Conservation (phyloP, 2,113 vertebrate species). For the Cololabis saira region DNA sequence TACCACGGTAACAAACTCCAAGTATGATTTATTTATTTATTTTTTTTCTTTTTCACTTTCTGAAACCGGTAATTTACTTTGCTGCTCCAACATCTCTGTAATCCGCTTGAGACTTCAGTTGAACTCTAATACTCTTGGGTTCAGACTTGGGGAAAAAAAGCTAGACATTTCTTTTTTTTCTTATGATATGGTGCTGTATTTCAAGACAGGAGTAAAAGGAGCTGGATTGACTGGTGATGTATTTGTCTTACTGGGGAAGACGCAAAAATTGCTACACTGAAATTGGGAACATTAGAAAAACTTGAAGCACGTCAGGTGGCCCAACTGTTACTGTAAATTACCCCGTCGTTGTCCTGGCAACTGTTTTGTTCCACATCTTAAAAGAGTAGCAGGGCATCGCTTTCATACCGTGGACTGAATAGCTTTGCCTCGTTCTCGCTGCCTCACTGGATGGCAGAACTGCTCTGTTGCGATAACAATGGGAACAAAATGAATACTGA, state of each 20-base stretch:
- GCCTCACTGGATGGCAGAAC: slow-evolving; percentile 21
- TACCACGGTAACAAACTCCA: too few relatives aligned
- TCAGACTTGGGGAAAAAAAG: too few relatives aligned
- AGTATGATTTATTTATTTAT: too few relatives aligned
- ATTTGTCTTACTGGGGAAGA: slow-evolving; percentile 29
- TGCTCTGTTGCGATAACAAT: slow-evolving; percentile 33
- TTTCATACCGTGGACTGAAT: slow-evolving; percentile 12
- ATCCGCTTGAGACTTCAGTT: too few relatives aligned
- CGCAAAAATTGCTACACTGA: slow-evolving; percentile 22
- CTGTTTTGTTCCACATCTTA: slow-evolving; percentile 33
- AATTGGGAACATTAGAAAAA: slow-evolving; percentile 35
- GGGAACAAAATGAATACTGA: slow-evolving; percentile 32
- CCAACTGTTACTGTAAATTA: slow-evolving; percentile 24
- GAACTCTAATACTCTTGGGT: too few relatives aligned
- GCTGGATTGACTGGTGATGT: slow-evolving; percentile 29
- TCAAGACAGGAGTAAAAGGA: slow-evolving; percentile 32
- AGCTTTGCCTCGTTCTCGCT: slow-evolving; percentile 11
- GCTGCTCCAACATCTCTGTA: too few relatives aligned
- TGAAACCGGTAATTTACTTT: slow-evolving; percentile 21
- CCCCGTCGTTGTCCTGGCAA: slow-evolving; percentile 40
- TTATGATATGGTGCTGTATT: slow-evolving; percentile 15
- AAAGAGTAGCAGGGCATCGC: neutral
- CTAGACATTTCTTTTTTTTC: too few relatives aligned
- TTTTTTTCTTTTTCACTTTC: too few relatives aligned
- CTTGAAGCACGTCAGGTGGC: slow-evolving; percentile 21